These are phyloP conservation scores for Brachyistius frenatus DNA, from an alignment of 2,113 vertebrate genomes.

Conservation along the genomic window DNA sequence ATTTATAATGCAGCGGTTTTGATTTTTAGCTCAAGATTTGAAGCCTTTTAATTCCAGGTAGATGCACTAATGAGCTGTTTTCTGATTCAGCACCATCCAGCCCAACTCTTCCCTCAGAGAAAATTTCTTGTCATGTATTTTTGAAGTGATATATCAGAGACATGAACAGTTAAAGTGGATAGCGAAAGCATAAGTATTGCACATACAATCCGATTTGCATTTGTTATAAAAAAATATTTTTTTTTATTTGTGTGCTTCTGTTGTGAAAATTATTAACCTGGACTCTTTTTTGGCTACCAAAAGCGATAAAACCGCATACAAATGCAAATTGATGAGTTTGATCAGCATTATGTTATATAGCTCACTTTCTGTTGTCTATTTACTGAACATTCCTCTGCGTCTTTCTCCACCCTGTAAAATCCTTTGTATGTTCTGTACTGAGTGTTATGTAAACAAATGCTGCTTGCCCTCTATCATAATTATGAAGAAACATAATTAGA, in stretches of 20 bases:
- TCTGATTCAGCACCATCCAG: constrained; percentile 40
- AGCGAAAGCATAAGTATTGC: neutral
- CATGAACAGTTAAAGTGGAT: constrained; percentile 3
- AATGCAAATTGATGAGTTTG: neutral
- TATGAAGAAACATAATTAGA: constrained; percentile 4
- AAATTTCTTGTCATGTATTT: constrained; percentile 42
- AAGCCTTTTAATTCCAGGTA: constrained; percentile 40
- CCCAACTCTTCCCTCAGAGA: constrained; percentile 23
- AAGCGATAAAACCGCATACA: too few relatives aligned
- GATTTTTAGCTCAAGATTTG: neutral
- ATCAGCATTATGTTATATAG: too few relatives aligned
- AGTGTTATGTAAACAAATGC: neutral
- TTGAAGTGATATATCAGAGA: constrained; percentile 37
- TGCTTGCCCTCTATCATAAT: neutral
- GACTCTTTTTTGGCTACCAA: too few relatives aligned
- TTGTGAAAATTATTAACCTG: too few relatives aligned
- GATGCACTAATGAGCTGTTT: constrained; percentile 45
- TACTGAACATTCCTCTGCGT: neutral
- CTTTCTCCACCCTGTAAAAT: neutral
- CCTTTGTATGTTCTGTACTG: neutral
- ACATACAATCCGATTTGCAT: neutral
- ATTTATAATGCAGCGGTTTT: constrained; percentile 17
- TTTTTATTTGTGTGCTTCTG: too few relatives aligned
- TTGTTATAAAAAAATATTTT: too few relatives aligned
- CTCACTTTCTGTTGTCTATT: too few relatives aligned